Evolutionary conservation across 2,797 vertebrate species (phyloP).

Genomic region (Chrosomus eos): DNA sequence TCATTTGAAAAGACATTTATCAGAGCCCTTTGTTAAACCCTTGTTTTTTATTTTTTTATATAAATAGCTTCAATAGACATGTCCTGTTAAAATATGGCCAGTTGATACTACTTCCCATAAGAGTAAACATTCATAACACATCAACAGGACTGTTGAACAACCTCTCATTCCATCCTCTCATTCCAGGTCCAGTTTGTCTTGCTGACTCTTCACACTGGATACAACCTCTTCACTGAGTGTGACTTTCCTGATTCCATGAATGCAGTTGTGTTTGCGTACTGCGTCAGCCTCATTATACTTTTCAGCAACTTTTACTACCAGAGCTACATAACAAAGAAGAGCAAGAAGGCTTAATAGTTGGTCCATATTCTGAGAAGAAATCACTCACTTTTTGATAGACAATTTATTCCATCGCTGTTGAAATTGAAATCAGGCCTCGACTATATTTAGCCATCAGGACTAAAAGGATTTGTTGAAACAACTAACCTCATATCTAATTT

Average conservation of each 20-base stretch:
- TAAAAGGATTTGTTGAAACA: background rate
- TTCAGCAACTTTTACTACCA: slow-evolving; percentile 80
- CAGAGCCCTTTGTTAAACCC: background rate
- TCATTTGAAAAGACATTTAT: background rate
- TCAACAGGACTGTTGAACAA: background rate
- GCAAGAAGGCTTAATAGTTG: slow-evolving; percentile 69
- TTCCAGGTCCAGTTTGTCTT: slow-evolving; percentile 80
- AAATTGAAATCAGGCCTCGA: background rate
- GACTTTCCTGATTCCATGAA: slow-evolving; percentile 78
- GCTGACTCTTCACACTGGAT: slow-evolving; percentile 76
- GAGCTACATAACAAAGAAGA: slow-evolving; percentile 71
- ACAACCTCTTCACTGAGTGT: slow-evolving; percentile 79
- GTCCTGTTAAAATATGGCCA: background rate
- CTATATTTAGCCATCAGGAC: background rate
- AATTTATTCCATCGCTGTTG: background rate
- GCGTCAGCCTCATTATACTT: slow-evolving; percentile 78
- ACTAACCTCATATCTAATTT: background rate
- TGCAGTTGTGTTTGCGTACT: slow-evolving; percentile 72
- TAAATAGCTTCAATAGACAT: background rate
- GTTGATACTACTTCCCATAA: background rate
- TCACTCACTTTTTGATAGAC: background rate
- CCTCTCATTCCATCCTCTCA: background rate
- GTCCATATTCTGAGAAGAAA: background rate
- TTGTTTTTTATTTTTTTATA: background rate
- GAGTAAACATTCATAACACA: background rate